Conservation (phyloP, 2,797 vertebrate genomes). For the Acanthornis magna region DNA sequence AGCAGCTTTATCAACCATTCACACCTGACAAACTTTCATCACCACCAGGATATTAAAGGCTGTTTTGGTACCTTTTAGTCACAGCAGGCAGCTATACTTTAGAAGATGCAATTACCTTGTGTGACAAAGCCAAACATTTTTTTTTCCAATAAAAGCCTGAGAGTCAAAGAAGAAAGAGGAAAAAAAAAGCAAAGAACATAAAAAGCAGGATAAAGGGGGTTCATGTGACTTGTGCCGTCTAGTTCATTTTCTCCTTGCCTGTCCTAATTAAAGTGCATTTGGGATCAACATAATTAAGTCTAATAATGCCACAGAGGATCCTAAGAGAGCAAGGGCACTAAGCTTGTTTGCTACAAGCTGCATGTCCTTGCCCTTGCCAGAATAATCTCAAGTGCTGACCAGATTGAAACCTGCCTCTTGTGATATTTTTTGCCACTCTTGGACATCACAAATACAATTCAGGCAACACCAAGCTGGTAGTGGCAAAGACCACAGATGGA, state of each 20-base stretch:
- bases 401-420: neutral
- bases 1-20: neutral
- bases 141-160: neutral
- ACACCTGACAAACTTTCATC: slow-evolving; percentile 14
- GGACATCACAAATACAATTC: neutral
- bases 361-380: neutral
- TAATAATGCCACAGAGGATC: neutral
- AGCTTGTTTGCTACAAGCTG: neutral
- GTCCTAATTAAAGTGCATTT: slow-evolving; percentile 7
- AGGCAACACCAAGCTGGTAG: neutral
- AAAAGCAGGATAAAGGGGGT: neutral
- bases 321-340: neutral
- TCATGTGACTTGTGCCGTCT: neutral
- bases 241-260: slow-evolving; percentile 1
- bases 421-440: neutral
- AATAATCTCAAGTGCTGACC: neutral
- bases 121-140: neutral
- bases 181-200: neutral
- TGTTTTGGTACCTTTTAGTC: neutral
- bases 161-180: neutral
- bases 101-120: slow-evolving; percentile 34
- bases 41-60: neutral
- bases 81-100: slow-evolving; percentile 15
- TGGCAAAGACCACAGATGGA: neutral
- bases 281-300: slow-evolving; percentile 18